Base-by-base conservation (phyloP, 2,888 invertebrate genomes). In the Idaea aversata region DNA sequence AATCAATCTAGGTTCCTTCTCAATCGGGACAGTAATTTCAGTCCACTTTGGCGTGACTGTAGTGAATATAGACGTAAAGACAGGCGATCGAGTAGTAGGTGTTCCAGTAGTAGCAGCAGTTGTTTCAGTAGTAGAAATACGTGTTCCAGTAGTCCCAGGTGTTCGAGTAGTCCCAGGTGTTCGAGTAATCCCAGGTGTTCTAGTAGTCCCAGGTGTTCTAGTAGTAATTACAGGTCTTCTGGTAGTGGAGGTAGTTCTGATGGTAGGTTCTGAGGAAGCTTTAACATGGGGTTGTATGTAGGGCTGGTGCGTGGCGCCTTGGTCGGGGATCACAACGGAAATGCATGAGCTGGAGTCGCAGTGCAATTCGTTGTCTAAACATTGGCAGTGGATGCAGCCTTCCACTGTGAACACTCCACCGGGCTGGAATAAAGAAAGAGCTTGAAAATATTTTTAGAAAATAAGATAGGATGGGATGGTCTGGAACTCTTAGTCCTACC, bases 301-400 rank as follows among this genome's bases (percentile, higher is more conserved):
- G 6, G 85, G 77, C 65, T 75, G 65, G 69, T 83, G 81, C 0
- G 85, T 84, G 63, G 83, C 76, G 1, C 83, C 83, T 0, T 70
- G 65, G 0, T 63, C 25, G 0, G 80, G 78, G 1, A 77, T 70
- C 5, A 63, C 58, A n/a, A 82, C 69, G n/a, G 76, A 70, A 6
- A 84, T 75, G 72, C 95, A 95, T 2, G 86, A 83, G 25, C 80
- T 90, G 36, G 93, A 85, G 79, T 95, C 95, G 80, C 98, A 98
- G 61, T 95, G 94, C 67, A 96, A 94, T 34, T 93, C 93, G 86
- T 98, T 97, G 78, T 96, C 94, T 6, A 97, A 90, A 76, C 98
- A 98, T 75, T 97, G 97, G 78, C 98, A 98, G 15, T 94, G 93
- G 76, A 95, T 94, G 78, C 96, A 97, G 0, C 94, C 94, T 0